phyloP scores from a whole-genome alignment of 2,888 invertebrate genomes.

The Chirona hameri region DNA sequence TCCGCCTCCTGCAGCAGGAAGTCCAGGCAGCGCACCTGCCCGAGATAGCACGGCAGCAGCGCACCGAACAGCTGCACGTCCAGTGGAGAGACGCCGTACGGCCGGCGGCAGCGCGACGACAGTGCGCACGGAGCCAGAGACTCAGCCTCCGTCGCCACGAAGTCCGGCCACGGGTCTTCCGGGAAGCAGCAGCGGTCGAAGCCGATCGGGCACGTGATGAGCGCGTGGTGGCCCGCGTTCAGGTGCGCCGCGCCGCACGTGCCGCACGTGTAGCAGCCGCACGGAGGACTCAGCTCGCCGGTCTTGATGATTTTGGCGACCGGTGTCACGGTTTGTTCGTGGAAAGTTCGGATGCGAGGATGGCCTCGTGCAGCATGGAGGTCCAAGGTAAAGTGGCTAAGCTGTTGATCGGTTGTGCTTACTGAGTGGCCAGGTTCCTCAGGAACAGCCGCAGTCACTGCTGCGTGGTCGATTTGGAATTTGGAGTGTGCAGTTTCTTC shows the following conservation, averaged over 20 bases:
- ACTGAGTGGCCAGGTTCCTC: too few species aligned
- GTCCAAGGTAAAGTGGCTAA: background rate
- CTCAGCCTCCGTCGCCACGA: background rate
- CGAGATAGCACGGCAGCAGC: background rate
- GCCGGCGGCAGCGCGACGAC: background rate
- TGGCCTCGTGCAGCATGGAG: background rate
- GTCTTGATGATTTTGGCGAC: background rate
- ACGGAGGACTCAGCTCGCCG: background rate
- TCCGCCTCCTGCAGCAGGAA: background rate
- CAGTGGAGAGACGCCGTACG: background rate
- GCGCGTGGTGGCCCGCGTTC: background rate
- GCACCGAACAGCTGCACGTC: background rate
- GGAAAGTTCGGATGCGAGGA: background rate
- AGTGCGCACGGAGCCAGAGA: background rate
- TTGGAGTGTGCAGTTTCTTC: too few species aligned
- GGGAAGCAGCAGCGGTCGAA: conserved; percentile 5
- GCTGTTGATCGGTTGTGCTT: too few species aligned
- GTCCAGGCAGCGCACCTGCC: conserved; percentile 31
- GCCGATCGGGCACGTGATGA: background rate
- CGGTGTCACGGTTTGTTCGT: background rate
- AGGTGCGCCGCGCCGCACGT: background rate
- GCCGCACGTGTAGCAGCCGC: conserved; percentile 7
- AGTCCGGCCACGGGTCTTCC: background rate
- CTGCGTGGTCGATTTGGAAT: too few species aligned
- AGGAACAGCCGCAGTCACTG: too few species aligned